phyloP scores from a whole-genome alignment of 2,888 invertebrate species.

The Amphipoea lucens region DNA sequence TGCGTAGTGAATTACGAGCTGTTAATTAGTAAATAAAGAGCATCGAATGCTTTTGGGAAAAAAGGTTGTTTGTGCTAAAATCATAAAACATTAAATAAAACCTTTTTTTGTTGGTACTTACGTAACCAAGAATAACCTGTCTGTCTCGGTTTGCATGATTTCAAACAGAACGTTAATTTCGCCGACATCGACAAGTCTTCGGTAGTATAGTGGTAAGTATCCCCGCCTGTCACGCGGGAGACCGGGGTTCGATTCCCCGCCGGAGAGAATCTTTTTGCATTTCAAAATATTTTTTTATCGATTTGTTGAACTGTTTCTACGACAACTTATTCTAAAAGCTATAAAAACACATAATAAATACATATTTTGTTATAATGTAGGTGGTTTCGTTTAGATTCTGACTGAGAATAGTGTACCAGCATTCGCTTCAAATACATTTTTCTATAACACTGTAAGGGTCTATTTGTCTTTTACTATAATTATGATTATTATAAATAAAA shows the following conservation, averaged over 20 bases:
- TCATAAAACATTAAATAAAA: too few species aligned
- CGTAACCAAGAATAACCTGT: too few species aligned
- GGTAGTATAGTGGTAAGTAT: conserved; percentile 90
- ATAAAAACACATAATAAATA: neutral
- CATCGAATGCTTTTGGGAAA: too few species aligned
- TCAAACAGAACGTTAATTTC: conserved; percentile 25
- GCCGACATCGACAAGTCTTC: accelerated
- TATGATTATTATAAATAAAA: too few species aligned
- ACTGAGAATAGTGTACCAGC: too few species aligned
- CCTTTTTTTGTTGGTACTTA: neutral
- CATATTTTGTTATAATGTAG: neutral
- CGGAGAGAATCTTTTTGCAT: conserved; percentile 66
- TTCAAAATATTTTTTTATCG: neutral
- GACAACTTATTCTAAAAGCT: neutral
- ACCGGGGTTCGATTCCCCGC: conserved; percentile 73
- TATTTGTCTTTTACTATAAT: too few species aligned
- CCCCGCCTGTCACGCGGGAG: conserved; percentile 91
- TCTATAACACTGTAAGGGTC: too few species aligned
- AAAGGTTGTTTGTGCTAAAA: neutral
- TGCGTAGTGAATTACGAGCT: neutral
- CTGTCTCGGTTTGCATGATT: neutral
- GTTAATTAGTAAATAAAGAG: neutral
- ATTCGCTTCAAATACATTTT: too few species aligned
- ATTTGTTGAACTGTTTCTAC: neutral
- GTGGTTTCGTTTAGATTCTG: neutral